These are phyloP conservation scores for Steatornis caripensis DNA, from an alignment of 2,113 vertebrate genomes.

Conservation along the genomic window DNA sequence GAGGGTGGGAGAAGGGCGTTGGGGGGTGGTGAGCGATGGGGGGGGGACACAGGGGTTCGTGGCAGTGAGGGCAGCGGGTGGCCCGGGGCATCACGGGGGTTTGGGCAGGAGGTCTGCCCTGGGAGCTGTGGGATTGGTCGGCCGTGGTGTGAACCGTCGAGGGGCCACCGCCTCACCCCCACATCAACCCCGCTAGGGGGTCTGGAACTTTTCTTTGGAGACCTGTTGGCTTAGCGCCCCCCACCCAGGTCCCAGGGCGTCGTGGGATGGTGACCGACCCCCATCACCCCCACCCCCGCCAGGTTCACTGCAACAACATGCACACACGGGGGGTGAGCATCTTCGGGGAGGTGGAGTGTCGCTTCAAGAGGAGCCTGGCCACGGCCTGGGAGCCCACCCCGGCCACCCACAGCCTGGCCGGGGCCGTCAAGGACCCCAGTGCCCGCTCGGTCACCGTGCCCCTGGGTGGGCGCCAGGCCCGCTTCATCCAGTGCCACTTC, in stretches of 20 bases:
- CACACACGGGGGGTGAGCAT: slow-evolving; percentile 85
- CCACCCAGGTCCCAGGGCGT: background rate
- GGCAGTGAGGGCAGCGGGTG: background rate
- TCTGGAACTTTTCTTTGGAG: background rate
- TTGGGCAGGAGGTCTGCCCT: background rate
- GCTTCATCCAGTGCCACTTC: slow-evolving; percentile 87
- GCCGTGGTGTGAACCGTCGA: background rate
- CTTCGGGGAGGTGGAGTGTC: slow-evolving; percentile 83
- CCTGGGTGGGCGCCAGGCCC: slow-evolving; percentile 71
- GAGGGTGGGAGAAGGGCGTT: background rate
- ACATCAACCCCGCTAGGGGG: background rate
- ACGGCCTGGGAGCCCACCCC: slow-evolving; percentile 78
- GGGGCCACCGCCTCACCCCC: background rate
- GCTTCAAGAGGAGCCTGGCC: slow-evolving; percentile 79
- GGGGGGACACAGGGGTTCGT: background rate
- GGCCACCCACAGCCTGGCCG: slow-evolving; percentile 70
- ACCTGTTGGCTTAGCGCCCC: background rate
- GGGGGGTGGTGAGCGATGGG: too few relatives aligned
- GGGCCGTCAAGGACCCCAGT: slow-evolving; percentile 83
- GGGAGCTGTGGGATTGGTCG: background rate
- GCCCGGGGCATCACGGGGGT: accelerated
- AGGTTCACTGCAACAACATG: slow-evolving; percentile 95
- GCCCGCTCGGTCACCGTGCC: slow-evolving; percentile 80
- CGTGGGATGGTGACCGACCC: background rate
- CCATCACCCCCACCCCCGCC: background rate